Percentiles rank a stretch among this genome's conserved stretches.
phyloP scores from a whole-genome alignment of 2,888 invertebrate genomes.

The Platycheirus albimanus region DNA sequence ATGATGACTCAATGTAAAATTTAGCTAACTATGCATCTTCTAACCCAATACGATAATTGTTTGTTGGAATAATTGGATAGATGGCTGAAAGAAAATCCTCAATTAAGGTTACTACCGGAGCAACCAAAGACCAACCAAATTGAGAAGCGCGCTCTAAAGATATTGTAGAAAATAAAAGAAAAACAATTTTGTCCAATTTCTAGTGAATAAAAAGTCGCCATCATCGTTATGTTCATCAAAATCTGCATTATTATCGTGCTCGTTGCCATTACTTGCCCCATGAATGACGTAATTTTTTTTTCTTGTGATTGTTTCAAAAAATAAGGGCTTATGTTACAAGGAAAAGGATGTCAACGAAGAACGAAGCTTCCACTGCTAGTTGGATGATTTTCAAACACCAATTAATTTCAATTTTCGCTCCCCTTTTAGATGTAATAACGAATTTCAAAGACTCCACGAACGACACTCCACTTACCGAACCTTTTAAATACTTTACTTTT shows the following conservation, averaged over 20 bases:
- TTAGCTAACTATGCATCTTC: background rate
- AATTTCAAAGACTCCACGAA: slow-evolving; percentile 1
- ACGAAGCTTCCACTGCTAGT: slow-evolving; percentile 20
- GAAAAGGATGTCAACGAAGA: background rate
- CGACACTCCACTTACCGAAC: background rate
- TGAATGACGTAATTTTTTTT: slow-evolving; percentile 13
- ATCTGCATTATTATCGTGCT: slow-evolving; percentile 6
- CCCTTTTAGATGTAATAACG: slow-evolving; percentile 6
- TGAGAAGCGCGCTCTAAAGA: slow-evolving; percentile 10
- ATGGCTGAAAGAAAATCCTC: slow-evolving; percentile 38
- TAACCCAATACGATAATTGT: slow-evolving; percentile 28
- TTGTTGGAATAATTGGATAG: slow-evolving; percentile 42
- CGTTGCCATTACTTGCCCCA: background rate
- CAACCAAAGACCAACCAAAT: slow-evolving; percentile 11
- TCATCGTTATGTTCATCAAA: slow-evolving; percentile 5
- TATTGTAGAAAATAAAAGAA: slow-evolving; percentile 17
- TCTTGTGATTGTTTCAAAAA: background rate
- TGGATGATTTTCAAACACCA: slow-evolving; percentile 39
- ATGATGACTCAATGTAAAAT: no score
- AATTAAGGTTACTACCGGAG: slow-evolving; percentile 40
- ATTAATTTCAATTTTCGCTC: slow-evolving; percentile 31
- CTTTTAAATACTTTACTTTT: no score
- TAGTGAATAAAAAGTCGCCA: slow-evolving; percentile 4
- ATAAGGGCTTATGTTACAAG: slow-evolving; percentile 26
- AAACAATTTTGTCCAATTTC: slow-evolving; percentile 24